Evolutionary conservation across 1,140 invertebrate species (phyloP), one percentile per base, ranked within the genome.

Genomic region (Polypedilum vanderplanki): DNA sequence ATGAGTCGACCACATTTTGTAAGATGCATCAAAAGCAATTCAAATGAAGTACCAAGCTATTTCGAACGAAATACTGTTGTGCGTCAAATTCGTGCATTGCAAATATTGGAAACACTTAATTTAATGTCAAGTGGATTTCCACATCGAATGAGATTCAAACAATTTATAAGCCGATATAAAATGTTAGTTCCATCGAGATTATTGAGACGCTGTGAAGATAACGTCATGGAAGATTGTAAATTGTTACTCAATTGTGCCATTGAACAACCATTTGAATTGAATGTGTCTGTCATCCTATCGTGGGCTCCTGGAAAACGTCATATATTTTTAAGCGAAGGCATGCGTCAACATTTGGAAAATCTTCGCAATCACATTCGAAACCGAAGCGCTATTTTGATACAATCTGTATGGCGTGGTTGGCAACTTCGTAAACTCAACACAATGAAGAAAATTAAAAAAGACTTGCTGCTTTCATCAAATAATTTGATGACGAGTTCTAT

Each of bases 1-100:
- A 94, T 97, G 83, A 94, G 95, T 17, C 88, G 94, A 76, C 95
- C 95, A 9, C 95, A 98, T 84, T 98, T 97, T 84, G 91, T 98
- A 74, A 87, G 94, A 40, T 97, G 95, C 82, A 90, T 98, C 74
- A 89, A 94, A 79, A 93, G 93, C 78, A 96, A 96, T 82, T 85
- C 88, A 20, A 87, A 86, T 4, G 94, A 96, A 83, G 88, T 87
- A 8, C 87, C 91, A 7, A 88, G 90, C 79, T 86, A 89, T 77
- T 94, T 96, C 80, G 94, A 96, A 79, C 86, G 93, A 41, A 85
- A 87, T 17, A 89, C 90, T 1, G 91, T 96, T 15, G 92, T 94
- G 79, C 79, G 83, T 7, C 85, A 98, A 86, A 92, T 97, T 76
- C 86, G 94, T 40, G 93, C 95, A 0, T 85, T 98, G 40, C 95